phyloP scores from a whole-genome alignment of 2,888 invertebrate genomes.

The Apamea anceps region DNA sequence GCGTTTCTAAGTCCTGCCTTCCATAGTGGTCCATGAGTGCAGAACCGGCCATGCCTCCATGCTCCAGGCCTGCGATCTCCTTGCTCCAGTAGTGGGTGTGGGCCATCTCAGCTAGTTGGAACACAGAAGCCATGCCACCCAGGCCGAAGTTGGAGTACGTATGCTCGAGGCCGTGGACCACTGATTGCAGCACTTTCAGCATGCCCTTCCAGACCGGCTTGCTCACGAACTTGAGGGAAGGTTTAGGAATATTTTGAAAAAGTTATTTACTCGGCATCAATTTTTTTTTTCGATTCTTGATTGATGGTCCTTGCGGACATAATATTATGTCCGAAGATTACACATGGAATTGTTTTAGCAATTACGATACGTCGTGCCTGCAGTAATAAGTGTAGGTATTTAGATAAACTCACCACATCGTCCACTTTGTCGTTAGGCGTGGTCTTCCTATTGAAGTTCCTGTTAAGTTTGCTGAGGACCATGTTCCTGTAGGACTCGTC shows the following conservation, averaged over 20 bases:
- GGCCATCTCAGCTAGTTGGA: constrained; percentile 99
- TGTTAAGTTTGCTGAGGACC: constrained; percentile 98
- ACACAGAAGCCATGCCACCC: constrained; percentile 99
- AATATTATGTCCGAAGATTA: not conserved
- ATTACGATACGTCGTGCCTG: not conserved
- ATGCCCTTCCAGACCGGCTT: constrained; percentile 99
- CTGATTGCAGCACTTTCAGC: constrained; percentile 97
- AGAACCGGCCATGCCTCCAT: constrained; percentile 87
- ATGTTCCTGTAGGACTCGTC: constrained; percentile 99
- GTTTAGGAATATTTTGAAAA: not conserved
- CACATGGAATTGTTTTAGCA: not conserved
- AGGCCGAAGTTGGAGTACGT: constrained; percentile 98
- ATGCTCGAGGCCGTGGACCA: constrained; percentile 97
- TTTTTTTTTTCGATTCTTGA: not conserved
- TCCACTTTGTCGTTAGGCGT: constrained; percentile 99
- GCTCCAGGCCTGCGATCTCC: constrained; percentile 92
- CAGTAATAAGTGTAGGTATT: not conserved
- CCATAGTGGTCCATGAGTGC: constrained; percentile 78
- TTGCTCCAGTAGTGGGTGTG: constrained; percentile 99
- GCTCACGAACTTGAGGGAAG: constrained; percentile 93
- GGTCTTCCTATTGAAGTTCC: constrained; percentile 97
- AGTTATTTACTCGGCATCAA: not conserved
- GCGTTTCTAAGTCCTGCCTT: constrained; percentile 81
- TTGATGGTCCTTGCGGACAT: not conserved
- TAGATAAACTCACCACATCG: constrained; percentile 94